Conservation (phyloP, 2,797 vertebrate genomes). For the Psittacula echo region DNA sequence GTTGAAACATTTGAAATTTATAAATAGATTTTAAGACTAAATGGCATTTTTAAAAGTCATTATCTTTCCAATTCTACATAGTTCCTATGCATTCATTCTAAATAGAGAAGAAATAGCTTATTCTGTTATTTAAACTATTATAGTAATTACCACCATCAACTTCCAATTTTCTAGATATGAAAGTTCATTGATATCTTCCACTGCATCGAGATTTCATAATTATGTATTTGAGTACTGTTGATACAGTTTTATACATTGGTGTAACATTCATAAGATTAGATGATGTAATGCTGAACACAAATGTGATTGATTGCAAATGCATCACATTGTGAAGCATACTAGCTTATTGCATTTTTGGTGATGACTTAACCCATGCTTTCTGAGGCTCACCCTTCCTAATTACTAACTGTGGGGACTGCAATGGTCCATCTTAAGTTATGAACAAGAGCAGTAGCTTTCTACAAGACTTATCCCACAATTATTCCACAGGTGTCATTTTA, state of each 20-base stretch:
- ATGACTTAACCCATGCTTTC: neutral
- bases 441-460: neutral
- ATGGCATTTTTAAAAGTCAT: neutral
- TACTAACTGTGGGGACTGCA: neutral
- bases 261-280: neutral
- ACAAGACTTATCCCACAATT: neutral
- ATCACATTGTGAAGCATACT: neutral
- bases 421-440: neutral
- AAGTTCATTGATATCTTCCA: neutral
- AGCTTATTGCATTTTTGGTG: neutral
- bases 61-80: neutral
- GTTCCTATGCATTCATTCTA: neutral
- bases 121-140: neutral
- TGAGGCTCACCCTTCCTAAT: neutral
- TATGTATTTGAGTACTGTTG: neutral
- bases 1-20: constrained; percentile 34
- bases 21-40: neutral
- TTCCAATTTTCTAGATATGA: neutral
- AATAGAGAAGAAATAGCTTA: neutral
- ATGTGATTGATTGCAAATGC: neutral
- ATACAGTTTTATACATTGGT: neutral
- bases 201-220: neutral
- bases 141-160: neutral
- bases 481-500: neutral
- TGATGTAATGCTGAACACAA: neutral